Evolutionary conservation across 2,113 vertebrate genomes (phyloP).

Genomic region (Bubalus kerabau): DNA sequence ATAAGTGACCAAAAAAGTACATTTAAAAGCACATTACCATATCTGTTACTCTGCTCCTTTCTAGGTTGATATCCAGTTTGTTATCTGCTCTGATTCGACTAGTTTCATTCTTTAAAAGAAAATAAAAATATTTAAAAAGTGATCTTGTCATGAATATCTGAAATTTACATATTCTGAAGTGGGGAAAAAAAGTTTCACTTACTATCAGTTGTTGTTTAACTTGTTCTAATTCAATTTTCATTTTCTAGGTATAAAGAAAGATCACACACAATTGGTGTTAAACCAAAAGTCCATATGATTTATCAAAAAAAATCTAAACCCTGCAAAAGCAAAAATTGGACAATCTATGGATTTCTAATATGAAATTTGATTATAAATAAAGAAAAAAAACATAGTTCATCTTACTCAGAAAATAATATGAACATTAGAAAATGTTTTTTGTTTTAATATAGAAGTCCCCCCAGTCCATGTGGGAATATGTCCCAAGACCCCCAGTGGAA

Average conservation of each 20-base stretch:
- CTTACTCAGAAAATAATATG: slow-evolving; percentile 23
- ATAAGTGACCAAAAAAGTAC: background rate
- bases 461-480: background rate
- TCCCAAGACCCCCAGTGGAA: background rate
- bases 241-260: slow-evolving; percentile 85
- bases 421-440: background rate
- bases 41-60: slow-evolving; percentile 92
- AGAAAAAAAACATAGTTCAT: background rate
- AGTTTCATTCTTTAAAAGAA: slow-evolving; percentile 87
- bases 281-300: background rate
- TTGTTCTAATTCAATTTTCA: slow-evolving; percentile 95
- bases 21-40: slow-evolving; percentile 80
- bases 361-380: background rate
- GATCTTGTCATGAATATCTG: background rate
- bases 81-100: slow-evolving; percentile 89
- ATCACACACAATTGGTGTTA: slow-evolving; percentile 39
- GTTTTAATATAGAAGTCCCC: background rate
- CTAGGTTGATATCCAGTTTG: slow-evolving; percentile 95
- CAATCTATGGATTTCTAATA: slow-evolving; percentile 4
- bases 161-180: background rate
- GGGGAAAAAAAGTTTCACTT: slow-evolving; percentile 68
- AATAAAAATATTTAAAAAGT: slow-evolving; percentile 39
- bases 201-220: slow-evolving; percentile 89
- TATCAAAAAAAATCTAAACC: background rate
- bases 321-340: background rate